Evolutionary conservation across 2,888 invertebrate genomes (phyloP).

Genomic region (Nesidiocoris tenuis): DNA sequence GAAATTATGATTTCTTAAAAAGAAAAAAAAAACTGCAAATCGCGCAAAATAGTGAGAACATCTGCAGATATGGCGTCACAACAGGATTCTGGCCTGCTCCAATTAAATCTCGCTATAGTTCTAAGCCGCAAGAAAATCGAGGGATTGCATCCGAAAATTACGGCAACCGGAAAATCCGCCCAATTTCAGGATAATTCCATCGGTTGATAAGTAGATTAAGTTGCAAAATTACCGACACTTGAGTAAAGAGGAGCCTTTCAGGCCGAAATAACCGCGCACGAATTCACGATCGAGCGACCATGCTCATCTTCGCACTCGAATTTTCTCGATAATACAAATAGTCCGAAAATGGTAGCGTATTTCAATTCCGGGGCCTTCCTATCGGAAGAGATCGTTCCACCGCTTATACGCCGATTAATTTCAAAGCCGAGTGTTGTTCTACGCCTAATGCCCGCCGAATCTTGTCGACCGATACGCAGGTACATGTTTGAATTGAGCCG

Average conservation of each 20-base stretch:
- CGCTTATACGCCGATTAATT: neutral
- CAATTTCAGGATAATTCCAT: neutral
- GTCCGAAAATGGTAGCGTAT: neutral
- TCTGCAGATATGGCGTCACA: too few species aligned
- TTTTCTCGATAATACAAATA: neutral
- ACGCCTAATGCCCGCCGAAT: neutral
- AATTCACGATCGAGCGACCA: neutral
- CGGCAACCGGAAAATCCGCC: neutral
- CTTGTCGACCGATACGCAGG: neutral
- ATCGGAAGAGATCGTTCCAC: too few species aligned
- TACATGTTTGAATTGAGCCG: neutral
- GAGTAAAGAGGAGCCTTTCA: neutral
- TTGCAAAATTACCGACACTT: neutral
- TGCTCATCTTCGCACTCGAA: neutral
- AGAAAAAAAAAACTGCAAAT: too few species aligned
- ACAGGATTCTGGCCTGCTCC: too few species aligned
- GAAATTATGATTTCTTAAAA: too few species aligned
- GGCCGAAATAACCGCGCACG: neutral
- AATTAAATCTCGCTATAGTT: too few species aligned
- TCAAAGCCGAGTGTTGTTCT: neutral
- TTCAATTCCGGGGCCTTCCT: neutral
- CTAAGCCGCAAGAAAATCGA: neutral
- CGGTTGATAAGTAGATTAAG: neutral
- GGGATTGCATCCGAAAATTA: too few species aligned
- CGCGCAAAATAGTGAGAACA: too few species aligned